Evolutionary conservation across 2,888 invertebrate genomes (phyloP), one percentile per base, ranked within the genome.

Genomic region (Sinohyriopsis cumingii): DNA sequence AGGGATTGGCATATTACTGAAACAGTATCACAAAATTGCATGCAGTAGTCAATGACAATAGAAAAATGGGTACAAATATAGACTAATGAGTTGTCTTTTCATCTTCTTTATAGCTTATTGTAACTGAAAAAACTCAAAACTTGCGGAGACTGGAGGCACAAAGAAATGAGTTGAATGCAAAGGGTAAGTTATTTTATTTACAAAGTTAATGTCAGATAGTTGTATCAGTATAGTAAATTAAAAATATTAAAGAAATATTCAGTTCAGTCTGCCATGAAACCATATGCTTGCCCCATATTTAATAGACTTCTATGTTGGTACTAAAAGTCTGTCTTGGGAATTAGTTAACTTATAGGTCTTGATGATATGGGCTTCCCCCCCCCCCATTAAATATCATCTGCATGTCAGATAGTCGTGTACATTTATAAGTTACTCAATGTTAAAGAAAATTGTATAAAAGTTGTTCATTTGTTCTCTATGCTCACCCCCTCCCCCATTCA

Each of bases 51-150:
- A 33, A 59, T 59, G 59, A 59, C 20, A 59, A 24, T 18, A 59
- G 3, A 22, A 59, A 12, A 22, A 19, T 18, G 5, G 3, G 19
- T 59, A 59, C 20, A 19, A 24, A n/a, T 24, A 59, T 24, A 59
- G 20, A 59, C 59, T 15, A 12, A 24, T 15, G 12, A 45, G 15
- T 45, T 45, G 12, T 45, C 45, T 28, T 63, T 22, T 63, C 9
- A 33, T 67, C 24, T 66, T 67, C 54, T 59, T 83, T 88, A 63
- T 80, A 92, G 91, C 92, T 98, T 68, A 93, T 96, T 82, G 97
- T 99, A 7, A 96, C 97, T n/a, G 98, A 99, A 86, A 99, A 99
- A 89, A 95, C 96, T 82, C 98, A 98, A 91, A 99, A 99, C 91
- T 92, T 99, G 65, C 93, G 99, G 68, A 94, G 99, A 89, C 92